phyloP scores from a whole-genome alignment of 64 coral and sea anemone genomes.

The Trachythela sp. region DNA sequence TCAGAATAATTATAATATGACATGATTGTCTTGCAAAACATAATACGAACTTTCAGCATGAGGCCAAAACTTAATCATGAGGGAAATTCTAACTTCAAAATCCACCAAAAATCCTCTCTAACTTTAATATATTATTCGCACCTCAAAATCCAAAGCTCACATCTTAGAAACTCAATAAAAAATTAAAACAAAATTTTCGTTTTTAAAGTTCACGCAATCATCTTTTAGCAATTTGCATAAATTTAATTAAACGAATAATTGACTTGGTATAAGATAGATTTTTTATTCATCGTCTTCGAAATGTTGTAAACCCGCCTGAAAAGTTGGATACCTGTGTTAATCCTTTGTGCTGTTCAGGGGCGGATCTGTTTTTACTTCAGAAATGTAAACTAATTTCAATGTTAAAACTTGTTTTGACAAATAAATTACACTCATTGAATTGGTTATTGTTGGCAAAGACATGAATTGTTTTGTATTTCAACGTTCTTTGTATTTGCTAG shows the following conservation, averaged over 20 bases:
- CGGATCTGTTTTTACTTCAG: neutral
- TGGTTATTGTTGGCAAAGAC: conserved; percentile 6
- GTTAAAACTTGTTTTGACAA: conserved; percentile 27
- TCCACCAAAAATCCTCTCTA: neutral
- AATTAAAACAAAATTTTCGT: neutral
- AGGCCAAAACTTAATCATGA: neutral
- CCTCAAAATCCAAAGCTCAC: neutral
- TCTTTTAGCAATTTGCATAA: conserved; percentile 9
- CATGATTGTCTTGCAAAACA: conserved; percentile 4
- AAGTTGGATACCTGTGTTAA: neutral
- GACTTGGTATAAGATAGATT: neutral
- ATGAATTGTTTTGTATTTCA: conserved; percentile 2
- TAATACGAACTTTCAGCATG: neutral
- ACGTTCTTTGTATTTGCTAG: neutral
- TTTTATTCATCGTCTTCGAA: neutral
- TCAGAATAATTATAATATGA: neutral
- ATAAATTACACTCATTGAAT: conserved; percentile 14
- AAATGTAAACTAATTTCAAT: conserved; percentile 24
- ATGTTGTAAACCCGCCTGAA: neutral
- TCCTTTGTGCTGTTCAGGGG: neutral
- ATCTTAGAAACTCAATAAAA: neutral
- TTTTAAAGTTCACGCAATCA: neutral
- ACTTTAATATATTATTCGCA: neutral
- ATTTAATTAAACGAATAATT: conserved; percentile 27
- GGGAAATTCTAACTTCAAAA: neutral